Conservation (phyloP, 2,797 vertebrate genomes). For the Clarias pachynema region DNA sequence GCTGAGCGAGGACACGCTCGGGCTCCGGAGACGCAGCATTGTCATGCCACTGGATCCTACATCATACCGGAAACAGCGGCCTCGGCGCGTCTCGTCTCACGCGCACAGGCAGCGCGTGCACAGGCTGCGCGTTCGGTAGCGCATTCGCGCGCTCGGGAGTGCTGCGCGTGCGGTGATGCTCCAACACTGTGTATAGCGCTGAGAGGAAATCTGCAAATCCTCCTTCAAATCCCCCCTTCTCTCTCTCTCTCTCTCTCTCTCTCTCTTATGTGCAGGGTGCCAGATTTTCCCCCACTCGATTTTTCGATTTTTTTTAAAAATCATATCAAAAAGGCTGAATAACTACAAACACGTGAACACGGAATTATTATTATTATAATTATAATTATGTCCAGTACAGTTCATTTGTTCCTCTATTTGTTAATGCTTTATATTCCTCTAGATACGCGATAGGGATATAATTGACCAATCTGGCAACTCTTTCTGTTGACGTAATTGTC, state of each 20-base stretch:
- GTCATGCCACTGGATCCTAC: slow-evolving; percentile 76
- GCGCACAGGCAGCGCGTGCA: slow-evolving; percentile 3
- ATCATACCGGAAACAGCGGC: slow-evolving; percentile 47
- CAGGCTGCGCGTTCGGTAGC: neutral
- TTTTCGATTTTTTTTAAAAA: too few relatives aligned
- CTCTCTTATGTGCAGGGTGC: slow-evolving; percentile 9
- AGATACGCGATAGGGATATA: too few relatives aligned
- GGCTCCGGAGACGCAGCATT: slow-evolving; percentile 96
- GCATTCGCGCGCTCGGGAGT: neutral
- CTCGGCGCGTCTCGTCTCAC: slow-evolving; percentile 6
- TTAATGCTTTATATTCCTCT: too few relatives aligned
- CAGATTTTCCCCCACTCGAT: neutral
- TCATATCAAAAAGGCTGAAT: neutral
- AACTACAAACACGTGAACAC: too few relatives aligned
- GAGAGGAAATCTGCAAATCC: slow-evolving; percentile 34
- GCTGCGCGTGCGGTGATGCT: slow-evolving; percentile 12
- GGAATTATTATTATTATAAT: neutral
- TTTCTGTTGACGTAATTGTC: slow-evolving; percentile 18
- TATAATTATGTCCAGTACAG: neutral
- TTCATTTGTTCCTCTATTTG: too few relatives aligned
- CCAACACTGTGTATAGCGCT: slow-evolving; percentile 28
- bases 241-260: neutral
- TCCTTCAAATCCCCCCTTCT: slow-evolving; percentile 9
- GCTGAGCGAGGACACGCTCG: slow-evolving; percentile 90
- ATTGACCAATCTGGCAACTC: slow-evolving; percentile 20